Evolutionary conservation across 2,888 invertebrate species (phyloP).

Genomic region (Himalopsyche kuldschensis): DNA sequence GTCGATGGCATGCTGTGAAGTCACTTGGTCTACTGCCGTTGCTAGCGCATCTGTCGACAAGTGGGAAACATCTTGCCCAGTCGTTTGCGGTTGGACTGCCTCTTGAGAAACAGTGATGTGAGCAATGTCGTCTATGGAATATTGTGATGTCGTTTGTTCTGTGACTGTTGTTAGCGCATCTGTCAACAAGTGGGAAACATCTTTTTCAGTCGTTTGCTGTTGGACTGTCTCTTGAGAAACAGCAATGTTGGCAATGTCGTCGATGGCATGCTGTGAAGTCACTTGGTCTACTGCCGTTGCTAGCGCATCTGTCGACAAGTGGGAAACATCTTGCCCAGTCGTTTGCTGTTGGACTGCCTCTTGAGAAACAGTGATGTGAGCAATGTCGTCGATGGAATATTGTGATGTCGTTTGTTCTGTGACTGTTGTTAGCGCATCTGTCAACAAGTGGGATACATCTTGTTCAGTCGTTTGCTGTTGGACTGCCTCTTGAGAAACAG

Average conservation of each 20-base stretch:
- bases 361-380: not conserved
- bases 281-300: too few species aligned
- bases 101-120: not conserved
- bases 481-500: not conserved
- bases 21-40: too few species aligned
- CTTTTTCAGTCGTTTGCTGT: not conserved
- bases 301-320: too few species aligned
- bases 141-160: not conserved
- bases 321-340: not conserved
- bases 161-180: not conserved
- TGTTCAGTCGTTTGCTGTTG: too few species aligned
- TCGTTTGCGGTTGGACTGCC: too few species aligned
- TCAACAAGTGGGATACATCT: too few species aligned
- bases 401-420: too few species aligned
- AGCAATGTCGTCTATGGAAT: accelerated
- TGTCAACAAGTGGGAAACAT: not conserved
- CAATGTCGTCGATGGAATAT: too few species aligned
- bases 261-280: not conserved
- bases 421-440: too few species aligned
- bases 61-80: too few species aligned
- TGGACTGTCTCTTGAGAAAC: not conserved
- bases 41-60: too few species aligned
- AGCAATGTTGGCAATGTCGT: not conserved
- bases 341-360: not conserved
- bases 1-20: too few species aligned